Percentiles rank a stretch among this genome's conserved stretches.
Evolutionary conservation across 2,888 invertebrate genomes (phyloP).

Genomic region (Papilio gigon): DNA sequence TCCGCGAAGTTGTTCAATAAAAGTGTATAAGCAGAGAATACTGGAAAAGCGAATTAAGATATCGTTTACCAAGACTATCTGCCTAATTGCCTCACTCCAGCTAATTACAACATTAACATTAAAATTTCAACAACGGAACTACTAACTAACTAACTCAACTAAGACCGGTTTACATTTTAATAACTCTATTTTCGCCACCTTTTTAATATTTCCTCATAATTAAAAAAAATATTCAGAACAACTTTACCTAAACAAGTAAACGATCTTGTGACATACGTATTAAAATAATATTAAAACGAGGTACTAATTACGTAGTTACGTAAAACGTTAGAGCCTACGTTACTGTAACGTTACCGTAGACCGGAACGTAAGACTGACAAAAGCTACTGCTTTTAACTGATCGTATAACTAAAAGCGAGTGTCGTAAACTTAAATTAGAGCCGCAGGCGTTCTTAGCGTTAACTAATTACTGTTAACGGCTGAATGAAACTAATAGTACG

Average conservation of each 20-base stretch:
- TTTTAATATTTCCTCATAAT: background rate
- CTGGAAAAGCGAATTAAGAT: background rate
- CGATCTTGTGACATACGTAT: no score
- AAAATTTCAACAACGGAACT: conserved; percentile 10
- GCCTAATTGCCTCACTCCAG: background rate
- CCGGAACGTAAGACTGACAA: background rate
- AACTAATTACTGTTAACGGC: conserved; percentile 22
- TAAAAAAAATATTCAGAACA: no score
- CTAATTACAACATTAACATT: conserved; percentile 8
- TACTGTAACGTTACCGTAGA: background rate
- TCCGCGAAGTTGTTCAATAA: conserved; percentile 2
- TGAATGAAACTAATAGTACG: conserved; percentile 21
- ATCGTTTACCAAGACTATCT: conserved; percentile 15
- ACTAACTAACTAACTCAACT: no score
- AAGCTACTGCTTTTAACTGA: background rate
- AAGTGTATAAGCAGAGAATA: conserved; percentile 2
- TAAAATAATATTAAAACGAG: no score
- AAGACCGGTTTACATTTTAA: background rate
- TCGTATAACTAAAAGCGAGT: conserved; percentile 10
- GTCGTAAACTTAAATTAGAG: conserved; percentile 24
- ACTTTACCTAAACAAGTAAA: no score
- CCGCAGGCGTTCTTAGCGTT: conserved; percentile 14
- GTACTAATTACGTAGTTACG: background rate
- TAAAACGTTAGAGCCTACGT: background rate
- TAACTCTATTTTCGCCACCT: background rate